phyloP scores from a whole-genome alignment of 2,797 vertebrate genomes.

The Acestrorhynchus altus region DNA sequence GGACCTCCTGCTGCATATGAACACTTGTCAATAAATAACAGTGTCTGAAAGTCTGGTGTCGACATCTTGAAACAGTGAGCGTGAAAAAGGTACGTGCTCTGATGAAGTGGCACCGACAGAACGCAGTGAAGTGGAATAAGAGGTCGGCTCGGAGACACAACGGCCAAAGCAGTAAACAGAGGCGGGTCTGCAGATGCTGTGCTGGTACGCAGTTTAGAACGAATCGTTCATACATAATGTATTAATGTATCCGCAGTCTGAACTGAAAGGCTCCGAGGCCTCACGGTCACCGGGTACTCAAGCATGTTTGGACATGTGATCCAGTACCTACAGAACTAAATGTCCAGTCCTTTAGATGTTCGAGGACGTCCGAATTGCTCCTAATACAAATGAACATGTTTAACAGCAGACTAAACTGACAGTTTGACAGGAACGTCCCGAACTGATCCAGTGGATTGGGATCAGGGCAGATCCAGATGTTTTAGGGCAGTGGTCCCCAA shows the following conservation, averaged over 20 bases:
- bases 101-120: background rate
- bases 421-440: no score
- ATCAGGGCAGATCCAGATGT: no score
- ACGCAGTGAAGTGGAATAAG: background rate
- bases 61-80: background rate
- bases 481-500: no score
- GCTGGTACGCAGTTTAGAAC: background rate
- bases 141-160: background rate
- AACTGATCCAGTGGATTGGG: no score
- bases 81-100: background rate
- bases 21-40: background rate
- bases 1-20: background rate
- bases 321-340: no score
- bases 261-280: background rate
- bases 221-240: background rate
- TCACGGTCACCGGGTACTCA: background rate
- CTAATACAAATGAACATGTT: no score
- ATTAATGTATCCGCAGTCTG: background rate
- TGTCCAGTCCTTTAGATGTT: background rate
- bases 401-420: no score
- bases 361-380: no score
- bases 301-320: background rate
- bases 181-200: no score
- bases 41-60: slow-evolving; percentile 3
- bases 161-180: background rate